Evolutionary conservation across 2,113 vertebrate species (phyloP).

Genomic region (Eudyptes chrysolophus): DNA sequence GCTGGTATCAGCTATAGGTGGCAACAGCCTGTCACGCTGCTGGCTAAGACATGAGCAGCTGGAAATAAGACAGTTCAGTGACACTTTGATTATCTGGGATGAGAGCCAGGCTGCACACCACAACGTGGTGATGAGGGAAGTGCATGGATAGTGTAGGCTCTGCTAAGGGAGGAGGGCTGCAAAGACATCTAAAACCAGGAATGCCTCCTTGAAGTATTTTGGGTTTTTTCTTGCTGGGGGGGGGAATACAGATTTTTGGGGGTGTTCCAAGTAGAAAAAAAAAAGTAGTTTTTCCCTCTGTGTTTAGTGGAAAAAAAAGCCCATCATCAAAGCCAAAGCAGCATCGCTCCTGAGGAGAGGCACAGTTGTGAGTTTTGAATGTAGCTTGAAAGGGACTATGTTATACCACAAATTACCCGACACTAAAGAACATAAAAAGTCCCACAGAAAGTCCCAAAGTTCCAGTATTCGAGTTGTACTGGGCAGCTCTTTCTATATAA

Average conservation of each 20-base stretch:
- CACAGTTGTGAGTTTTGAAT: neutral
- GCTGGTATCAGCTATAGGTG: neutral
- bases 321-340: neutral
- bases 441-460: neutral
- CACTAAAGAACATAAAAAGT: neutral
- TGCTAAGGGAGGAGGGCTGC: neutral
- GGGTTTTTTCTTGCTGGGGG: neutral
- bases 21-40: neutral
- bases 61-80: neutral
- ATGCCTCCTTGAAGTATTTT: neutral
- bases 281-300: too few species aligned
- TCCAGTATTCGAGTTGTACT: rapidly evolving
- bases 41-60: neutral
- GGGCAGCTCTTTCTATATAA: neutral
- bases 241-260: neutral
- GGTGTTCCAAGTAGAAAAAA: neutral
- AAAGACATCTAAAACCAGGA: neutral
- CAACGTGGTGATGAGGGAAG: rapidly evolving
- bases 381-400: neutral
- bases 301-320: neutral
- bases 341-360: neutral
- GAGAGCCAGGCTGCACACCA: neutral
- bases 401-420: neutral
- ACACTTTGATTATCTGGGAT: neutral
- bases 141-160: neutral